Percentiles rank a stretch among this genome's conserved stretches.
phyloP scores from a whole-genome alignment of 2,888 invertebrate genomes.

The Sinohyriopsis cumingii region DNA sequence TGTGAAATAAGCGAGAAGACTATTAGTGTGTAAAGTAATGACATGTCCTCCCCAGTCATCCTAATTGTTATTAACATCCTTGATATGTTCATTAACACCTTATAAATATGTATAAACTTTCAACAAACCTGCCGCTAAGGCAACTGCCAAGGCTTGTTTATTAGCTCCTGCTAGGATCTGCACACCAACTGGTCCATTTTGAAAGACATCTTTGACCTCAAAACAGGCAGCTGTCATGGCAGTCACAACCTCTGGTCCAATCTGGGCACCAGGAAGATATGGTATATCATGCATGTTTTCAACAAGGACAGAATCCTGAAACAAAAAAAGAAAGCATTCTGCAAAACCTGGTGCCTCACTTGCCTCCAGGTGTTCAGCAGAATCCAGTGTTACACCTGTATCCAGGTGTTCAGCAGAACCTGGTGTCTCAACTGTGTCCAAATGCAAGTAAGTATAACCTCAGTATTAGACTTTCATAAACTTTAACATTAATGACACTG shows the following conservation, averaged over 20 bases:
- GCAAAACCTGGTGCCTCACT: background rate
- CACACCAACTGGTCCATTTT: slow-evolving; percentile 71
- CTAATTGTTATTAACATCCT: background rate
- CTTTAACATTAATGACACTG: too few species aligned
- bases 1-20: background rate
- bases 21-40: background rate
- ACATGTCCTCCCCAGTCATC: background rate
- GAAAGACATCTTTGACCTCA: slow-evolving; percentile 76
- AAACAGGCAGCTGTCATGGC: slow-evolving; percentile 80
- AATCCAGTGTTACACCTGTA: too few species aligned
- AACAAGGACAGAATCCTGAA: slow-evolving; percentile 81
- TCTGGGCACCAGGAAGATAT: slow-evolving; percentile 76
- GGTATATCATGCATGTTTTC: slow-evolving; percentile 89
- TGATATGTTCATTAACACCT: background rate
- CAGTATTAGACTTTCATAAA: too few species aligned
- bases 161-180: slow-evolving; percentile 85
- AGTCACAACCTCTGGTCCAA: slow-evolving; percentile 81
- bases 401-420: too few species aligned
- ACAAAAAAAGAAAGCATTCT: slow-evolving; percentile 5
- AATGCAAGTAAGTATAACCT: too few species aligned
- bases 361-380: background rate
- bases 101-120: background rate
- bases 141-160: slow-evolving; percentile 83
- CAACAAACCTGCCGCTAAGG: slow-evolving; percentile 77
- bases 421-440: too few species aligned